Conservation (phyloP, 2,113 vertebrate species). For the Gnathonemus echidnorhynchus region DNA sequence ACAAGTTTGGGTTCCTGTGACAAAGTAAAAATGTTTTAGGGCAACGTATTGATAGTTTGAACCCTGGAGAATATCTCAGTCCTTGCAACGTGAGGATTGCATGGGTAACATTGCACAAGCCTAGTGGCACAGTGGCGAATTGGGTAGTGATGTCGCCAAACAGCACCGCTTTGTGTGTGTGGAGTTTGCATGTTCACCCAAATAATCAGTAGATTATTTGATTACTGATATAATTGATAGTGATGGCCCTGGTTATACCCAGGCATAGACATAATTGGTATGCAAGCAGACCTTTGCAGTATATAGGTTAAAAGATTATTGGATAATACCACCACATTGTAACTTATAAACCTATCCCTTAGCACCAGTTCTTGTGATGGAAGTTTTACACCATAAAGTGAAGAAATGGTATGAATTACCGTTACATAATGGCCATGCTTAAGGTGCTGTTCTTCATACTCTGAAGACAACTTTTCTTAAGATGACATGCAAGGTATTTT, state of each 20-base stretch:
- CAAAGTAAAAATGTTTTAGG: background rate
- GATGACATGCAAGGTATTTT: slow-evolving; percentile 5
- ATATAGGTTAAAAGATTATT: background rate
- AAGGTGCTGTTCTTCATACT: background rate
- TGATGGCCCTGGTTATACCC: background rate
- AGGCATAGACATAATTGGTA: background rate
- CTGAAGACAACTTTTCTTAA: background rate
- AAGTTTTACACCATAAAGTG: background rate
- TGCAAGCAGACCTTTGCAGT: background rate
- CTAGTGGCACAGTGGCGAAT: background rate
- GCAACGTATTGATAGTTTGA: background rate
- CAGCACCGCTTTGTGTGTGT: background rate
- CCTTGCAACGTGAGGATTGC: background rate
- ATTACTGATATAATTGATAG: background rate
- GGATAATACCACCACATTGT: background rate
- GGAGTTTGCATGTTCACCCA: background rate
- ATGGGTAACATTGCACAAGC: background rate
- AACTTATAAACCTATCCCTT: background rate
- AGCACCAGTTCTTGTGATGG: background rate
- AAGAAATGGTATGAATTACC: background rate
- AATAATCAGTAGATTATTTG: background rate
- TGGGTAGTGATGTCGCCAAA: background rate
- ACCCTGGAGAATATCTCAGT: background rate
- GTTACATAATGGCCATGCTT: background rate
- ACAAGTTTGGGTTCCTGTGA: background rate